phyloP scores from a whole-genome alignment of 2,113 vertebrate species.

The Ailurus styani region DNA sequence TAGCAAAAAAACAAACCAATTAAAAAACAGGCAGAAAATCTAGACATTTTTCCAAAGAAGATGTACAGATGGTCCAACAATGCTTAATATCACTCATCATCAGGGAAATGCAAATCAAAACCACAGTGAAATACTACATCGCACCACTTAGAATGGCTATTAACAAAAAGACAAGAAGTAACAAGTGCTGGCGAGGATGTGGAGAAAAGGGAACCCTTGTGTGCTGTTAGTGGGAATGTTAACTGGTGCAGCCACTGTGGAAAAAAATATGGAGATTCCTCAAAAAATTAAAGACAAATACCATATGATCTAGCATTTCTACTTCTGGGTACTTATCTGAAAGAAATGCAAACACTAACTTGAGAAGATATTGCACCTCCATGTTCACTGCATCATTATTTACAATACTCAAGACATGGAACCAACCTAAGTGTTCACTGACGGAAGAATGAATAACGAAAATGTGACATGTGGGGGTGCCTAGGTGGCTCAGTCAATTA shows the following conservation, averaged over 20 bases:
- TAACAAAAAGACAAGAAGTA: neutral
- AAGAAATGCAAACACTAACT: neutral
- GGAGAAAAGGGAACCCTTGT: neutral
- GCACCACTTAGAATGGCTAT: neutral
- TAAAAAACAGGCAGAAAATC: neutral
- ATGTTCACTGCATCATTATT: neutral
- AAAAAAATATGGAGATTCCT: neutral
- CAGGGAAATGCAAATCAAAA: neutral
- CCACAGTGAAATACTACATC: neutral
- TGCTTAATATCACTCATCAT: neutral
- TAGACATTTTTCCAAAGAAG: neutral
- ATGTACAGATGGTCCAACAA: neutral
- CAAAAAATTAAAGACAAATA: neutral
- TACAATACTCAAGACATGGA: neutral
- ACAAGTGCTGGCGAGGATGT: neutral
- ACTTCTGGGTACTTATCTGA: neutral
- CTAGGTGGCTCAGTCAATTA: neutral
- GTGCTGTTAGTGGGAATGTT: neutral
- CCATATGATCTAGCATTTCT: neutral
- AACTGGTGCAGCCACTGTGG: neutral
- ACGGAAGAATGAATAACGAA: neutral
- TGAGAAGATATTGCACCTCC: neutral
- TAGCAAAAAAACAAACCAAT: neutral
- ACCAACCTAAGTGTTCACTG: neutral
- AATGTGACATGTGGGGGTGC: neutral